phyloP scores from a whole-genome alignment of 2,797 vertebrate genomes.

The Tolypeutes matacus region DNA sequence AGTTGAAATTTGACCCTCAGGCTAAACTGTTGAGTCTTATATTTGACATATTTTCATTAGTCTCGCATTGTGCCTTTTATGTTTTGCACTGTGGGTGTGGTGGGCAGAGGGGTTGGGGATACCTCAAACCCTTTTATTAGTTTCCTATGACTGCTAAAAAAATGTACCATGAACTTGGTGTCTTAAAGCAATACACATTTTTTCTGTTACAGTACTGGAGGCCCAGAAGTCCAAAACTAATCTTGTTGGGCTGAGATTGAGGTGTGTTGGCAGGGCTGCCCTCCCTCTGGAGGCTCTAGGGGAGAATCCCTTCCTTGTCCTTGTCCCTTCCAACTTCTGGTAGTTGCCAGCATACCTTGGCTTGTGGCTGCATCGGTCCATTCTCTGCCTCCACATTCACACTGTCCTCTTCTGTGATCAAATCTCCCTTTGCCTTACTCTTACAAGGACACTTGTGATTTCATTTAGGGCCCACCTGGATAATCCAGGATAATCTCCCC shows the following conservation, averaged over 20 bases:
- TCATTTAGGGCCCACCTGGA: not conserved
- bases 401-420: not conserved
- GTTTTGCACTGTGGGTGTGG: not conserved
- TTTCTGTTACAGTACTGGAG: not conserved
- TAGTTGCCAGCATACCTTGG: not conserved
- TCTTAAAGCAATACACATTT: not conserved
- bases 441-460: not conserved
- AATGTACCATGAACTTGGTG: not conserved
- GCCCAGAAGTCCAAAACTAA: not conserved
- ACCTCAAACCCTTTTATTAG: not conserved
- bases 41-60: not conserved
- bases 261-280: fast-evolving
- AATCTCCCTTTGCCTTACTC: not conserved
- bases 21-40: slow-evolving; percentile 1
- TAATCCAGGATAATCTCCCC: slow-evolving; percentile 5
- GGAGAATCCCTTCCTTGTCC: not conserved
- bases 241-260: not conserved
- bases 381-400: not conserved
- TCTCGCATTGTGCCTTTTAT: not conserved
- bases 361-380: not conserved
- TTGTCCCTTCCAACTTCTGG: not conserved
- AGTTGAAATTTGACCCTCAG: not conserved
- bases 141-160: not conserved
- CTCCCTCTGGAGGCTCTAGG: not conserved
- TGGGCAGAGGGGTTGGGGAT: not conserved